A percentile compares a stretch with the other conserved stretches of the same genome.
Evolutionary conservation across 2,888 invertebrate species (phyloP).

Genomic region (Xylota sylvarum): DNA sequence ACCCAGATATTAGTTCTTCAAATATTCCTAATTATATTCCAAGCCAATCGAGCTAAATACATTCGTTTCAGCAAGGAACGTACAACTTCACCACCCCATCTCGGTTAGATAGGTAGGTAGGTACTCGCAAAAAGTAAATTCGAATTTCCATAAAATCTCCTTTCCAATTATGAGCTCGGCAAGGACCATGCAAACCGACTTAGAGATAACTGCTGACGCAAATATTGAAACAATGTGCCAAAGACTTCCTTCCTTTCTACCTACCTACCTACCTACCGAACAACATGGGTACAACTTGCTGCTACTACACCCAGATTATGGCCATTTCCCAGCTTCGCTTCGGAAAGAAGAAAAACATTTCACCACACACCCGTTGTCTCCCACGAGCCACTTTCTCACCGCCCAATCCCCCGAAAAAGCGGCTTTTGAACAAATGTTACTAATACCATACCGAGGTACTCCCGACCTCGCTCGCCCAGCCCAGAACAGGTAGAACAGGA

Average conservation of each 20-base stretch:
- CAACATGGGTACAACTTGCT: too few species aligned
- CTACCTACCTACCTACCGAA: slow-evolving; percentile 18
- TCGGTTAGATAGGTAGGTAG: too few species aligned
- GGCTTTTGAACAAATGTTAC: slow-evolving; percentile 77
- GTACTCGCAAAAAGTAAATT: slow-evolving; percentile 53
- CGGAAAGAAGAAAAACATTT: slow-evolving; percentile 62
- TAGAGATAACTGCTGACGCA: slow-evolving; percentile 74
- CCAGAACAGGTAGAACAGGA: slow-evolving; percentile 16
- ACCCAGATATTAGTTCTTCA: not conserved
- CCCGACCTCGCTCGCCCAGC: slow-evolving; percentile 6
- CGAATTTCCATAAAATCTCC: slow-evolving; percentile 74
- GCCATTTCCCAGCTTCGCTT: slow-evolving; percentile 64
- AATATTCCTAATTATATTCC: not conserved
- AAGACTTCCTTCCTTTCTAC: slow-evolving; percentile 41
- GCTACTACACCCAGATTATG: slow-evolving; percentile 67
- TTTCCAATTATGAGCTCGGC: slow-evolving; percentile 66
- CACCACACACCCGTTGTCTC: slow-evolving; percentile 60
- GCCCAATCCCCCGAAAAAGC: slow-evolving; percentile 52
- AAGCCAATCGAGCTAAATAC: slow-evolving; percentile 20
- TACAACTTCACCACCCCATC: not conserved
- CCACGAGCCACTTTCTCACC: slow-evolving; percentile 53
- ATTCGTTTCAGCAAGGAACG: slow-evolving; percentile 25
- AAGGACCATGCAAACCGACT: slow-evolving; percentile 64
- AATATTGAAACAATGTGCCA: slow-evolving; percentile 77
- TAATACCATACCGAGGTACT: slow-evolving; percentile 59